Conservation (phyloP, 2,113 vertebrate genomes). For the Daphoenositta chrysoptera region DNA sequence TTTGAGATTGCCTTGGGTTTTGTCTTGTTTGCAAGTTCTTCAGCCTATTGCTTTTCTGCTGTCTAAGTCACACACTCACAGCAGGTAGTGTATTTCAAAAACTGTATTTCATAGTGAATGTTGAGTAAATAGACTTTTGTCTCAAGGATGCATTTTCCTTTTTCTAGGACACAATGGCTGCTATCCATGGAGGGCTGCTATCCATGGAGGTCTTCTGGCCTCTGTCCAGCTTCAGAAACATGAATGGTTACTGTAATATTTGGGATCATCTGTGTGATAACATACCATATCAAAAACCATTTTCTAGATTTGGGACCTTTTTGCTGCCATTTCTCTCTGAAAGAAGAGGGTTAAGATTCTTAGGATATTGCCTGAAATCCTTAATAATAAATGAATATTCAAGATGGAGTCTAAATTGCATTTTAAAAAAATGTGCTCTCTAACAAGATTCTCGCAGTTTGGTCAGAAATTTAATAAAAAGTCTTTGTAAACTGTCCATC, state of each 20-base stretch:
- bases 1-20: background rate
- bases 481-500: background rate
- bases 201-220: background rate
- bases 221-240: background rate
- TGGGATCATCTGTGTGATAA: background rate
- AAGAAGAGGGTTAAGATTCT: background rate
- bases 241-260: background rate
- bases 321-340: background rate
- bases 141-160: background rate
- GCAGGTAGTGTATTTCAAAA: background rate
- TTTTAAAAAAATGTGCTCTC: background rate
- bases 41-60: background rate
- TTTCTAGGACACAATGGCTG: background rate
- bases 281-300: background rate
- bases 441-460: background rate
- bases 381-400: background rate
- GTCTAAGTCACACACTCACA: background rate
- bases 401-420: background rate
- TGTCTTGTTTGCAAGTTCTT: background rate
- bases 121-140: background rate
- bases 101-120: background rate
- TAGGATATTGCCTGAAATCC: background rate
- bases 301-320: background rate
- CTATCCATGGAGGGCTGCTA: background rate
- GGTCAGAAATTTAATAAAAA: background rate